Evolutionary conservation across 2,888 invertebrate genomes (phyloP), one percentile per base, ranked within the genome.

Genomic region (Argyresthia albistria): DNA sequence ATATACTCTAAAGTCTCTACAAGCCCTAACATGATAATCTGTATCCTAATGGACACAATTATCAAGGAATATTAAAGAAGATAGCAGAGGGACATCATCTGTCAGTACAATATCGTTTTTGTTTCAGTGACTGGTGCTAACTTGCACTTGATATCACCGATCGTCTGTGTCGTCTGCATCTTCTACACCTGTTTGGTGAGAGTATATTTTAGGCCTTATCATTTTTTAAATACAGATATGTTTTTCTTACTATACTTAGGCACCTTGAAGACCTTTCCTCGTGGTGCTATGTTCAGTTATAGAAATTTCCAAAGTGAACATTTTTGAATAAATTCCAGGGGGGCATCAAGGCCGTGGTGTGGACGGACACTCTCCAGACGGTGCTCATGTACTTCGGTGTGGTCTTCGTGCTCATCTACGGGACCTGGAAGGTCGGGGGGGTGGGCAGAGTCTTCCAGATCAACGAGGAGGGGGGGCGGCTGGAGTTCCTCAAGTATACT

Each of bases 121-220:
- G 60, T 88, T 88, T 58, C 89, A 94, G 96, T 96, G 51, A 95
- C 95, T 50, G 95, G 95, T 36, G 89, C 95, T 55, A 91, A 93
- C 62, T 84, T 95, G 36, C 95, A 95, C 80, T 79, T 93, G 58
- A 92, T 95, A 35, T 93, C 95, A 10, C 91, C 93, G 0, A 89
- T 94, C 25, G 94, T 95, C 1, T 95, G 95, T 73, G 77, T 93
- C 42, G 94, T 96, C n/a, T 96, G 96, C 81, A 97, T 96, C 60
- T 96, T 97, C 80, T 97, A 97, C 78, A 97, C 97, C 0, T 94
- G 96, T 56, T 74, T 95, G 74, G 95, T 95, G 84, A 92, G 93
- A 89, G 66, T 25, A 4, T 25, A 25, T 25, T 25, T n/a, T n/a
- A n/a, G n/a, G n/a, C n/a, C n/a, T n/a, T n/a, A n/a, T n/a, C n/a